Evolutionary conservation across 1,140 invertebrate genomes (phyloP).

Genomic region (Trachymyrmex septentrionalis): DNA sequence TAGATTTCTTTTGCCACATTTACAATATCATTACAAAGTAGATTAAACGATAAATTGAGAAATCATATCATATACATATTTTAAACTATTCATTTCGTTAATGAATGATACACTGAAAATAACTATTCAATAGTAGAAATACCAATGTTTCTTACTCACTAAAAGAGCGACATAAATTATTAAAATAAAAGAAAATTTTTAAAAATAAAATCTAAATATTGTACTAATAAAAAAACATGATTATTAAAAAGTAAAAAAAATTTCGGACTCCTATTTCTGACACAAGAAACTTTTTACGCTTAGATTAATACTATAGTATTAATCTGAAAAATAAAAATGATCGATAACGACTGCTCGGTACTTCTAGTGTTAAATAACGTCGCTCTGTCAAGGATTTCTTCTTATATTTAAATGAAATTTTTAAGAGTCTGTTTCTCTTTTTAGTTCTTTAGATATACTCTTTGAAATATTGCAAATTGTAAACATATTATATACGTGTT

Average conservation of each 20-base stretch:
- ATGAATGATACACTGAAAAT: not conserved
- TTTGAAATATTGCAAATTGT: not conserved
- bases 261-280: too few species aligned
- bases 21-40: not conserved
- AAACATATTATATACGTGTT: slow-evolving; percentile 5
- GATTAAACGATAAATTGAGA: not conserved
- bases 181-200: too few species aligned
- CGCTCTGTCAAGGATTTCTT: not conserved
- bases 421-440: not conserved
- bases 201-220: too few species aligned
- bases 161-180: too few species aligned
- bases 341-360: too few species aligned
- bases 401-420: not conserved
- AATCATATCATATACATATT: not conserved
- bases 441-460: not conserved
- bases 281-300: too few species aligned
- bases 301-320: too few species aligned
- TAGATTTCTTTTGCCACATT: not conserved
- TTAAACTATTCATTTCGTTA: not conserved
- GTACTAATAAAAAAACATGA: too few species aligned
- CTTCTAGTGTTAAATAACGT: not conserved
- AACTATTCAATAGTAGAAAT: not conserved
- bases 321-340: too few species aligned
- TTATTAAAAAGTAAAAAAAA: too few species aligned
- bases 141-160: too few species aligned